Evolutionary conservation across 2,888 invertebrate genomes (phyloP).

Genomic region (Camponotus fellah): DNA sequence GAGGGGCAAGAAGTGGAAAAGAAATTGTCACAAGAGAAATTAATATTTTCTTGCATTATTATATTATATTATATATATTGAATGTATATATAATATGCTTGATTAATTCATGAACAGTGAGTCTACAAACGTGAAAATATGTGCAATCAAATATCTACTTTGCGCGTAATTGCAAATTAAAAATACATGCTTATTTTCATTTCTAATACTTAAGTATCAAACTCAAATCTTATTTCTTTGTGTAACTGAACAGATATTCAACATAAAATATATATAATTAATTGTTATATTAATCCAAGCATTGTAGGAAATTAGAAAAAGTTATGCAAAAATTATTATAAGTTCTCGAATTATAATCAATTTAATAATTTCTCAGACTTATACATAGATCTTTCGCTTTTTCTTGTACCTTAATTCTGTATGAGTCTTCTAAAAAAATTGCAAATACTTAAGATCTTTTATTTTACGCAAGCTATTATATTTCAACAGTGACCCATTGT

Average conservation of each 20-base stretch:
- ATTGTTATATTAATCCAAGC: not conserved
- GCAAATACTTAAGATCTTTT: slow-evolving; percentile 13
- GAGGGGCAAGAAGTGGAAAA: not conserved
- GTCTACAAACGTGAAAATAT: not conserved
- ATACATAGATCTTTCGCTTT: not conserved
- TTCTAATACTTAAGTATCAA: not conserved
- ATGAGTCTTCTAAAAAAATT: slow-evolving; percentile 6
- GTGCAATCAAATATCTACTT: not conserved
- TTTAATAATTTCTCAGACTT: not conserved
- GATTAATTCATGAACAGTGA: not conserved
- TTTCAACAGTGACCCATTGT: slow-evolving; percentile 17
- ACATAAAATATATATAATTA: not conserved
- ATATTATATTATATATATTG: not conserved
- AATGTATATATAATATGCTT: not conserved
- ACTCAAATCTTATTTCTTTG: not conserved
- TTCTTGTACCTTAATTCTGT: slow-evolving; percentile 12
- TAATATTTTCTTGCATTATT: slow-evolving; percentile 6
- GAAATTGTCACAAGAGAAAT: not conserved
- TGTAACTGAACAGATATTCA: not conserved
- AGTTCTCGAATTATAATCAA: not conserved
- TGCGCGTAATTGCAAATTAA: not conserved
- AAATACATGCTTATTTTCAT: not conserved
- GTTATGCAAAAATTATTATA: slow-evolving; percentile 10
- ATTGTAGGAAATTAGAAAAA: not conserved
- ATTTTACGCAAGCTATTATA: slow-evolving; percentile 28